Evolutionary conservation across 2,797 vertebrate species (phyloP), one percentile per base, ranked within the genome.

Genomic region (Fratercula arctica): DNA sequence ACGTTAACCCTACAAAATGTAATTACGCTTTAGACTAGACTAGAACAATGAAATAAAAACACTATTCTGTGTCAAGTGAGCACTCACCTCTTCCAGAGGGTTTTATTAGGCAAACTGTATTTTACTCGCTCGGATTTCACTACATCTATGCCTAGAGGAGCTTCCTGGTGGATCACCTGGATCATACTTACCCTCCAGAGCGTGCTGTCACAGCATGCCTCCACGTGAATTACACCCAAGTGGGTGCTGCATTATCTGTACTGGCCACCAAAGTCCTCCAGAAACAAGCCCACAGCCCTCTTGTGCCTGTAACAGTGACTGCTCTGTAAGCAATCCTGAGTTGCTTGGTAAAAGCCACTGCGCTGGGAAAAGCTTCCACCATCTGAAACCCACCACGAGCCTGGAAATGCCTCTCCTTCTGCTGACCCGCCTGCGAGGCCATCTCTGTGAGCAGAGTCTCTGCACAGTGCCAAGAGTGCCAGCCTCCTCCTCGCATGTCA

Each of bases 351-450:
- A 63, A 41, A 77, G 35, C 39, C n/a, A 29, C 23, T 23, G 35
- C 43, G 8, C 10, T 24, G 51, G 9, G 33, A 6, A 92, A 70
- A 85, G 33, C 10, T 63, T 61, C 59, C 28, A 20, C 48, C 31
- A 6, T 1, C 31, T 17, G 23, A 93, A 94, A 67, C 13, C 24
- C 51, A 41, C 26, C 2, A 0, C 1, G 1, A 76, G 10, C 18
- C 41, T 56, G n/a, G 56, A 93, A 78, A 64, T 29, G 15, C 7
- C 14, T 51, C 25, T 79, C 29, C 9, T 73, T 13, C 39, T 3
- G 1, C 46, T 46, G n/a, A 31, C 13, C 4, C 0, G 0, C 19
- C 48, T 46, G 37, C 1, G 2, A 74, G 29, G 56, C 17, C 56
- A 20, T 3, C 28, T 21, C 45, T 46, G 17, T 1, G 1, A 87